Base-by-base conservation (phyloP, 2,113 vertebrate species). In the Peromyscus leucopus region DNA sequence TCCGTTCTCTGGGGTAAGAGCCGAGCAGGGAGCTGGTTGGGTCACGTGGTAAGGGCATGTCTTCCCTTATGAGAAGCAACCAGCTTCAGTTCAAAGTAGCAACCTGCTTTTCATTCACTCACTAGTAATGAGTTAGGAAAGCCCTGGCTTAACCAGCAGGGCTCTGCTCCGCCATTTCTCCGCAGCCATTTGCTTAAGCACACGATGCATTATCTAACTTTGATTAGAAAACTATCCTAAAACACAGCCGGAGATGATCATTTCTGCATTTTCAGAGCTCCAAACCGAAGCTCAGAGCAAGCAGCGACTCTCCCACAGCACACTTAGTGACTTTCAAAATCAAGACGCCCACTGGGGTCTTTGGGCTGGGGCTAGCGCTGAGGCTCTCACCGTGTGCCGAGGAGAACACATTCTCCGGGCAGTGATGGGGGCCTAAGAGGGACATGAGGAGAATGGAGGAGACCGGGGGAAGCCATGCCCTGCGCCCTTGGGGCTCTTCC, bases 111-210 rank as follows among this genome's bases (percentile, higher is more conserved):
- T 48, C 2, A 19, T 51, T 48, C 2, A 15, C 17, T 15, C 51
- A 21, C 26, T 11, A 19, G 15, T 48, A 39, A 22, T 1, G 65
- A 33, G 0, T 22, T 16, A 13, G 0, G 57, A 65, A 9, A 31
- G 48, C 13, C 2, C 2, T 26, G 0, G 42, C 59, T 5, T 78
- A 7, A 55, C 16, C 1, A 46, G 5, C 1, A 17, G 19, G 10
- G 1, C 1, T 55, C 28, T 4, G 42, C 51, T 55, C 46, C 9
- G 3, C 31, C 39, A 57, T 26, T 19, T 19, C 5, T 72, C 67
- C 33, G 61, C 7, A 76, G 51, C 33, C 42, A 16, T 55, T 83
- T 48, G 71, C 7, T 31, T 4, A 33, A 33, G 2, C 48, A 17
- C 10, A 1, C 0, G 7, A 12, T 22, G 24, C 24, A 28, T 4